These are phyloP conservation scores for Diabrotica undecimpunctata DNA, from an alignment of 1,140 invertebrate species.

Conservation along the genomic window DNA sequence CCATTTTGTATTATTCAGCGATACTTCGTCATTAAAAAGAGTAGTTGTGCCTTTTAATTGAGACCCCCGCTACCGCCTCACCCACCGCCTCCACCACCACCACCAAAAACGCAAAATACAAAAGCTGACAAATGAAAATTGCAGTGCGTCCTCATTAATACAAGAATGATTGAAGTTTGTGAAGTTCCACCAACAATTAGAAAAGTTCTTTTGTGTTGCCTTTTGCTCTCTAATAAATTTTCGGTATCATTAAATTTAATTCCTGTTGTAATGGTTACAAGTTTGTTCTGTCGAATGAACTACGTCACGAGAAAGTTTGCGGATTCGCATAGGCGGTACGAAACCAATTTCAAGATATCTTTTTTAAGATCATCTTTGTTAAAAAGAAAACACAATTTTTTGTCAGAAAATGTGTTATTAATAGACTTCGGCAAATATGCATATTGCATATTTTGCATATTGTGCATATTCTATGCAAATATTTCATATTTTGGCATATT, in stretches of 20 bases:
- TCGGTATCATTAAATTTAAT: constrained; percentile 34
- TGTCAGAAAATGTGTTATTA: too few relatives aligned
- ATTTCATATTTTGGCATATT: too few relatives aligned
- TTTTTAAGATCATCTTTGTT: neutral
- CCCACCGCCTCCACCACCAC: neutral
- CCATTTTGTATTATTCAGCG: too few relatives aligned
- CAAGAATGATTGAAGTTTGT: constrained; percentile 16
- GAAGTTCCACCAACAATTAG: constrained; percentile 18
- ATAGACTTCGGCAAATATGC: too few relatives aligned
- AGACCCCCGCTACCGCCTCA: neutral
- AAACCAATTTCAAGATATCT: neutral
- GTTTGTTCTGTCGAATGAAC: constrained; percentile 24
- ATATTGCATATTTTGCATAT: too few relatives aligned
- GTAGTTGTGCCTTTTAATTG: neutral
- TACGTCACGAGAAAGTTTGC: constrained; percentile 10
- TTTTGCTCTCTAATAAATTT: constrained; percentile 32
- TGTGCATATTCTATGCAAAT: too few relatives aligned
- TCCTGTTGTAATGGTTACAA: constrained; percentile 31
- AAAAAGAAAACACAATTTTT: neutral
- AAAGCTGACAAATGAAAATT: constrained; percentile 14
- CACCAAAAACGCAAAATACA: constrained; percentile 11
- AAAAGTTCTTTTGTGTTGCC: constrained; percentile 20
- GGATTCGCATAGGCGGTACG: constrained; percentile 1
- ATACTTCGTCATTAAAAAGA: neutral
- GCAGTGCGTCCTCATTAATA: constrained; percentile 18